A percentile compares a stretch with the other conserved stretches of the same genome.
These are phyloP conservation scores for Hydra vulgaris DNA, from an alignment of 30 jellyfish, hydroid and myxozoan genomes.

Conservation along the genomic window DNA sequence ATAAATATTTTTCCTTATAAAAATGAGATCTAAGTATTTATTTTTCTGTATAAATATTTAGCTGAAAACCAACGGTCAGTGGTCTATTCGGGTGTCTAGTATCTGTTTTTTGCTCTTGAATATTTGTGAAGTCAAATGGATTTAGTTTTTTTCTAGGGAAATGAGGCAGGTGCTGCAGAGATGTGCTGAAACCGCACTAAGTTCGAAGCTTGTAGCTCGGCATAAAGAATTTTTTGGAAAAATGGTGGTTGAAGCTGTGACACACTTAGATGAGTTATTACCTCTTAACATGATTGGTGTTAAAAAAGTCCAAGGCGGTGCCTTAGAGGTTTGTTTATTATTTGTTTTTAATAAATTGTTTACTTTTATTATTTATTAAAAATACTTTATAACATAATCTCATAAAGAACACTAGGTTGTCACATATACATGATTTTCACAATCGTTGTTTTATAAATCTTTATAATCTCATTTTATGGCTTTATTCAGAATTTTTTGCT, in stretches of 20 bases:
- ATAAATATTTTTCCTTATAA: too few relatives aligned
- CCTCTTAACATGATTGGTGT: slow-evolving; percentile 97
- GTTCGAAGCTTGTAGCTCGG: slow-evolving; percentile 82
- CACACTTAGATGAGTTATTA: slow-evolving; percentile 73
- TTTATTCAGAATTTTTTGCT: too few relatives aligned
- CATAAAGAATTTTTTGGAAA: slow-evolving; percentile 82
- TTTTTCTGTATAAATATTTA: too few relatives aligned
- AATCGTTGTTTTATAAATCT: too few relatives aligned
- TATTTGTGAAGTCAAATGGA: background rate
- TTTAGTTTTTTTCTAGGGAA: slow-evolving; percentile 37
- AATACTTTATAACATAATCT: too few relatives aligned
- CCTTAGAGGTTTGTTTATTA: slow-evolving; percentile 53
- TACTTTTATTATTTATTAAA: too few relatives aligned
- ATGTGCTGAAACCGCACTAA: slow-evolving; percentile 97
- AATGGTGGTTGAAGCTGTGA: slow-evolving; percentile 95
- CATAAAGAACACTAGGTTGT: too few relatives aligned
- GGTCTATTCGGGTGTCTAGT: too few relatives aligned
- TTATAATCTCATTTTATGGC: too few relatives aligned
- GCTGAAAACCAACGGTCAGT: too few relatives aligned
- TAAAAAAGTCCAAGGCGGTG: slow-evolving; percentile 94
- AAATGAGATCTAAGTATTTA: too few relatives aligned
- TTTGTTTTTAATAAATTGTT: background rate
- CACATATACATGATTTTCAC: background rate
- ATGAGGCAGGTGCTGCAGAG: slow-evolving; percentile 70
- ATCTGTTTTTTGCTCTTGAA: too few relatives aligned